A percentile compares a stretch with the other conserved stretches of the same genome.
phyloP scores from a whole-genome alignment of 2,888 invertebrate genomes.

The Mesochorus sp. region DNA sequence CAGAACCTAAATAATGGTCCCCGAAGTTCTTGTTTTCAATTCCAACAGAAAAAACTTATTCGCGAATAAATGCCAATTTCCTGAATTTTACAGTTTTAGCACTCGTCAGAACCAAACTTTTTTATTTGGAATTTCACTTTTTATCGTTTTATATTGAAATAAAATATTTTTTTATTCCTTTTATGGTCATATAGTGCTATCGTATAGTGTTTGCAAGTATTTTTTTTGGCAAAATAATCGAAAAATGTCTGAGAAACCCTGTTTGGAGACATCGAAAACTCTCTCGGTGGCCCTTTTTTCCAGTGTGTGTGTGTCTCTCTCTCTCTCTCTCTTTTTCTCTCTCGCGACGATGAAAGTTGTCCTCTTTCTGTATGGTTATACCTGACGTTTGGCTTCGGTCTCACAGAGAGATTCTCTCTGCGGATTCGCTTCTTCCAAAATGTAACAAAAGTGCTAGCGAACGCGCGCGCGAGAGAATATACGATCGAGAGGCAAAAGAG shows the following conservation, averaged over 20 bases:
- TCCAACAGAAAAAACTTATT: too few relatives aligned
- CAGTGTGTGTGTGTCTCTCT: slow-evolving; percentile 20
- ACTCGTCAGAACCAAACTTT: too few relatives aligned
- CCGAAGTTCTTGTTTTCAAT: too few relatives aligned
- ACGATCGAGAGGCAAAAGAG: slow-evolving; percentile 66
- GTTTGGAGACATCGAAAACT: slow-evolving; percentile 27
- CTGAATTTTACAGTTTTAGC: too few relatives aligned
- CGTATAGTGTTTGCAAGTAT: too few relatives aligned
- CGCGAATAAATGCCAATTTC: too few relatives aligned
- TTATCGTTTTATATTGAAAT: too few relatives aligned
- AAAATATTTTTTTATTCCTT: too few relatives aligned
- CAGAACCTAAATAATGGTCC: too few relatives aligned
- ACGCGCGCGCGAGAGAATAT: slow-evolving; percentile 47
- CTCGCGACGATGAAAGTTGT: slow-evolving; percentile 34
- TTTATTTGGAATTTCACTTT: too few relatives aligned
- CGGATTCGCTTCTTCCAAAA: slow-evolving; percentile 65
- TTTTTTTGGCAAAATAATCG: slow-evolving; percentile 1
- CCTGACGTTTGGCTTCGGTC: slow-evolving; percentile 75
- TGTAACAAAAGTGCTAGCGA: slow-evolving; percentile 31
- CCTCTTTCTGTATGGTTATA: slow-evolving; percentile 64
- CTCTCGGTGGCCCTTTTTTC: slow-evolving; percentile 49
- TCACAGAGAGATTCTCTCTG: slow-evolving; percentile 39
- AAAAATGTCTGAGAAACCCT: slow-evolving; percentile 54
- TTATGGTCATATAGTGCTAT: too few relatives aligned
- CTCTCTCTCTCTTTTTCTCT: slow-evolving; percentile 10